Base-by-base conservation (phyloP, 2,113 vertebrate genomes). In the Rhinichthys klamathensis region DNA sequence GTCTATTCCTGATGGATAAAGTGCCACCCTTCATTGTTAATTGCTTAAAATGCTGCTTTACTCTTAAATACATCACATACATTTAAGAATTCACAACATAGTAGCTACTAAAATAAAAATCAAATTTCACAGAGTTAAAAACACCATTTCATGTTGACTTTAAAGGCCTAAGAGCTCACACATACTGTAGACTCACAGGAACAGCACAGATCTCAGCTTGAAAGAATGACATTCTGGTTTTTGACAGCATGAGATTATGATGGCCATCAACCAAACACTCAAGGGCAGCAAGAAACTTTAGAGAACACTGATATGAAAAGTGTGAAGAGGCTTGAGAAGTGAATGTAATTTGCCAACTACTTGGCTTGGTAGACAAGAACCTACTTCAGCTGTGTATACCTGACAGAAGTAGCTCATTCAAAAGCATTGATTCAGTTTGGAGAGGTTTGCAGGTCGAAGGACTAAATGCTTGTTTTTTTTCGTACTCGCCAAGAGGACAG, bases 211-310 rank as follows among this genome's bases (percentile, higher is more conserved):
- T 76, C 85, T 86, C 87, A 82, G 85, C 82, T 81, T 86, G 84
- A 84, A 76, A 72, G 82, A 81, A 86, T 84, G 73, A 12, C 25
- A 73, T 84, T 84, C 49, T 15, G 70, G 51, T 81, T 67, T 84
- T 83, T 81, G 77, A 79, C 85, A 81, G 76, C 82, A 76, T 86
- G 70, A 58, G 85, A 86, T 88, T 88, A 86, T 84, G 82, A 84
- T 70, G 76, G 81, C 85, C 85, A 86, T 88, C 87, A 86, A 84
- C 74, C 32, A 60, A 49, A 56, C 76, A 84, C 82, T 88, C 18
- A 41, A 84, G 82, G 61, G 77, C 76, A 81, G 44, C 38, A 61
- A 73, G 49, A 79, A 85, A 85, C 74, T 88, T 85, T 85, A 73
- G 41, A 81, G 61, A 82, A 83, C n/a, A 69, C 44, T 51, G 32